A percentile compares a stretch with the other conserved stretches of the same genome.
These are phyloP conservation scores for Odontamblyopus lacepedii DNA, from an alignment of 2,797 vertebrate species.

Conservation along the genomic window DNA sequence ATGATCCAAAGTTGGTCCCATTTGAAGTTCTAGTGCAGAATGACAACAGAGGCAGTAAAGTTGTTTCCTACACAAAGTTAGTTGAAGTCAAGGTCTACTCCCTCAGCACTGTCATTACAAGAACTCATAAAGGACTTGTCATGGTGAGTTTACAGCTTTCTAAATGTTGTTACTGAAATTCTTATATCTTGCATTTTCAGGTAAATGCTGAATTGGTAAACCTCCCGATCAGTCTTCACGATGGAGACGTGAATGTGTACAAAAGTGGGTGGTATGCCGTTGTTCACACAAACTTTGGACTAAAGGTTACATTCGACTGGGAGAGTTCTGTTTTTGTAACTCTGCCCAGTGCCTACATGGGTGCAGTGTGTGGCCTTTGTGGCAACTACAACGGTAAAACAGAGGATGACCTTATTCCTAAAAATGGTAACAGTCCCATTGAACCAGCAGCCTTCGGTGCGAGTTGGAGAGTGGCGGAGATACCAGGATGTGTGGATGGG, in stretches of 20 bases:
- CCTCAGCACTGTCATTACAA: constrained; percentile 66
- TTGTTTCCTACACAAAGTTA: constrained; percentile 68
- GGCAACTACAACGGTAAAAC: constrained; percentile 70
- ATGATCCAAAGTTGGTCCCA: constrained; percentile 49
- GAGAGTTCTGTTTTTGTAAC: constrained; percentile 55
- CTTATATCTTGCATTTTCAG: constrained; percentile 55
- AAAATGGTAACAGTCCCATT: constrained; percentile 22
- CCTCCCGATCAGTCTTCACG: constrained; percentile 67
- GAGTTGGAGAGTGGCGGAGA: constrained; percentile 70
- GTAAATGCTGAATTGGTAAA: constrained; percentile 76
- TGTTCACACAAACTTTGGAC: constrained; percentile 67
- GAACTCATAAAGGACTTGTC: constrained; percentile 54
- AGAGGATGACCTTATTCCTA: constrained; percentile 68
- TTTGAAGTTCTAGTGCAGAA: constrained; percentile 77
- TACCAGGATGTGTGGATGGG: constrained; percentile 61
- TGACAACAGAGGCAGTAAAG: constrained; percentile 60
- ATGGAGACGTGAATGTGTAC: constrained; percentile 54
- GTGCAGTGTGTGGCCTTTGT: constrained; percentile 74
- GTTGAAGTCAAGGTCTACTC: constrained; percentile 67
- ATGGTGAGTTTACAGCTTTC: constrained; percentile 56
- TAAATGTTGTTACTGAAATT: neutral
- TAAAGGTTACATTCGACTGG: constrained; percentile 73
- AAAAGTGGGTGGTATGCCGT: constrained; percentile 59
- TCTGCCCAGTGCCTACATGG: constrained; percentile 66
- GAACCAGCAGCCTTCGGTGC: constrained; percentile 47